Percentiles rank a stretch among this genome's conserved stretches.
Conservation (phyloP, 2,888 invertebrate species). For the Boloria selene region DNA sequence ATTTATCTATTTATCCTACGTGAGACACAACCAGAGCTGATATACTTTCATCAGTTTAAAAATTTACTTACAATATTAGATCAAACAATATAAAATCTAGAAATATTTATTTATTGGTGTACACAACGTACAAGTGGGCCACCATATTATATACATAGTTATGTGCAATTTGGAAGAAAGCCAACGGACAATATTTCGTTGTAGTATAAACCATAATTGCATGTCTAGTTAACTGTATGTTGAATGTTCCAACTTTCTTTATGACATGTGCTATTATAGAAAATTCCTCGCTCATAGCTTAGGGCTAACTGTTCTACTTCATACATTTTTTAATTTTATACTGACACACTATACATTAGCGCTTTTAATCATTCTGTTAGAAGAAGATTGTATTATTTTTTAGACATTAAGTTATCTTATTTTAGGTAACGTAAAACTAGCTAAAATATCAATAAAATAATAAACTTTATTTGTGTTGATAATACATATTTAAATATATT, state of each 20-base stretch:
- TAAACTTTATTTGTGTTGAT: no score
- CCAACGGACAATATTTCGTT: background rate
- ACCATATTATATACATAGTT: background rate
- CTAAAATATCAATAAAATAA: no score
- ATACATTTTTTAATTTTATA: background rate
- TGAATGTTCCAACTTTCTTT: constrained; percentile 12
- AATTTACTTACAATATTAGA: no score
- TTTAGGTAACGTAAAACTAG: no score
- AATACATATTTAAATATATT: no score
- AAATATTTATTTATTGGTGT: no score
- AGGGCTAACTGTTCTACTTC: background rate
- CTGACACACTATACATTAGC: background rate
- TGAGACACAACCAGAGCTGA: no score
- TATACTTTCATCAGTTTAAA: no score
- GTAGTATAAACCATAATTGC: constrained; percentile 3
- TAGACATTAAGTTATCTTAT: no score
- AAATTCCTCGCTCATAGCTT: constrained; percentile 3
- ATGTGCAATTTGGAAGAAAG: constrained; percentile 1
- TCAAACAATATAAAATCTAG: no score
- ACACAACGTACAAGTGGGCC: background rate
- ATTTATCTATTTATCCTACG: no score
- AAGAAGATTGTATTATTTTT: no score
- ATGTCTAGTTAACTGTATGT: constrained; percentile 1
- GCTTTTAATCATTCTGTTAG: background rate
- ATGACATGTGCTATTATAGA: constrained; percentile 4